phyloP scores from a whole-genome alignment of 2,888 invertebrate species.

The Drosophila barbarae region DNA sequence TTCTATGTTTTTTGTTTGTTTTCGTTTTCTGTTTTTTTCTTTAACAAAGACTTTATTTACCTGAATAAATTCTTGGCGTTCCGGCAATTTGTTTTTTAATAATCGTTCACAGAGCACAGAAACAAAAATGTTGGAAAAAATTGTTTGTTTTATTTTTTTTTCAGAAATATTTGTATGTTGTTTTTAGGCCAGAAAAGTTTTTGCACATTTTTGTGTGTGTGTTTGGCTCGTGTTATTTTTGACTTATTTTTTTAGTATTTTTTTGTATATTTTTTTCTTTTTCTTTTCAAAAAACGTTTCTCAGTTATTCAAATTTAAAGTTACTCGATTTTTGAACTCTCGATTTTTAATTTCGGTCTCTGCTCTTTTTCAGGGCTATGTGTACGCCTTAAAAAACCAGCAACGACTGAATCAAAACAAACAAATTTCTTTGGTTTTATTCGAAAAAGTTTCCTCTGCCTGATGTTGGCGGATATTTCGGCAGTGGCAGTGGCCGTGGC shows the following conservation, averaged over 20 bases:
- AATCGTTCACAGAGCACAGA: constrained; percentile 21
- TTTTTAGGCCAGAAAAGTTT: constrained; percentile 19
- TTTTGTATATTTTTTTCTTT: no score
- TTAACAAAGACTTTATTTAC: constrained; percentile 25
- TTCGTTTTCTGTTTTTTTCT: neutral
- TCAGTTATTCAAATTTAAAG: constrained; percentile 5
- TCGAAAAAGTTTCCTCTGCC: constrained; percentile 50
- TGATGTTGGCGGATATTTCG: constrained; percentile 30
- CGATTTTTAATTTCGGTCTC: constrained; percentile 7
- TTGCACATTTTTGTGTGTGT: no score
- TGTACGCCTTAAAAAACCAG: constrained; percentile 72
- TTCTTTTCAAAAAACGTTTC: neutral
- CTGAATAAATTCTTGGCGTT: constrained; percentile 26
- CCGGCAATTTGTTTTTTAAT: constrained; percentile 19
- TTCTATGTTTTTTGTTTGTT: neutral
- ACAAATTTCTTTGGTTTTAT: constrained; percentile 75
- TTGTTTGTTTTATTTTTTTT: neutral
- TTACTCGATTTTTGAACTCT: neutral
- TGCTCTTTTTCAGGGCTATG: constrained; percentile 41
- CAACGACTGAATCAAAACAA: constrained; percentile 78
- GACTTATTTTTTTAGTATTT: constrained; percentile 1
- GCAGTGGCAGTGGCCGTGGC: constrained; percentile 10
- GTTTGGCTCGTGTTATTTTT: neutral
- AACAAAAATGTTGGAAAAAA: constrained; percentile 36
- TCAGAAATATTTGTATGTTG: constrained; percentile 10